Base-by-base conservation (phyloP, 2,113 vertebrate genomes). In the Regulus satrapa region DNA sequence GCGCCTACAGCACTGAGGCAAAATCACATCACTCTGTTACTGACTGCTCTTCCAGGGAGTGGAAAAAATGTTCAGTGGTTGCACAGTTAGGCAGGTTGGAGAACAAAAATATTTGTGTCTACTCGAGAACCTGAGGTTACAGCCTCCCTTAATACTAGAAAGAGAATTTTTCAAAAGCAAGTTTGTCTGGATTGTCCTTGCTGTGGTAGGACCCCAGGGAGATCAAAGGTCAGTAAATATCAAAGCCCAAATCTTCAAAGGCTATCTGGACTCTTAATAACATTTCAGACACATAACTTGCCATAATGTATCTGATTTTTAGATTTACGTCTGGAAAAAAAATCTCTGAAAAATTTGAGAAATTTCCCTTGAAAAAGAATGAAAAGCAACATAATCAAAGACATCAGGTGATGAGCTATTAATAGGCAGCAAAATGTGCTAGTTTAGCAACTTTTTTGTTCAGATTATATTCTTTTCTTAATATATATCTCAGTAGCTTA, bases 351-450 rank as follows among this genome's bases (percentile, higher is more conserved):
- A 79, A 75, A 0, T 8, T 11, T 40, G 31, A 67, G 19, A 68
- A 36, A 51, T 77, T 80, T 61, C n/a, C 17, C 29, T 52, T 41
- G 21, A 92, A 94, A 93, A 68, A 45, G 54, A 72, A 82, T 19
- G 8, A 49, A 89, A 91, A 89, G 2, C 4, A n/a, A 38, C 6
- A 19, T 46, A 68, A 49, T 55, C 2, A 0, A 86, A 80, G 58
- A 8, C 28, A 55, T 20, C 29, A 64, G n/a, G 24, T 82, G 36
- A 68, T 17, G 4, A 72, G 29, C 26, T 43, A 31, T 31, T 63
- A 73, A 41, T 32, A 78, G 34, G 26, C 7, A 20, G 8, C 19
- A 28, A 0, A 0, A 20, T n/a, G 21, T 55, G 24, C 12, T 38
- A 63, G 24, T 74, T 77, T 38, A 69, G 52, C 67, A 73, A 28